A percentile compares a stretch with the other conserved stretches of the same genome.
Evolutionary conservation across 1,140 invertebrate genomes (phyloP).

Genomic region (Saccostrea echinata): DNA sequence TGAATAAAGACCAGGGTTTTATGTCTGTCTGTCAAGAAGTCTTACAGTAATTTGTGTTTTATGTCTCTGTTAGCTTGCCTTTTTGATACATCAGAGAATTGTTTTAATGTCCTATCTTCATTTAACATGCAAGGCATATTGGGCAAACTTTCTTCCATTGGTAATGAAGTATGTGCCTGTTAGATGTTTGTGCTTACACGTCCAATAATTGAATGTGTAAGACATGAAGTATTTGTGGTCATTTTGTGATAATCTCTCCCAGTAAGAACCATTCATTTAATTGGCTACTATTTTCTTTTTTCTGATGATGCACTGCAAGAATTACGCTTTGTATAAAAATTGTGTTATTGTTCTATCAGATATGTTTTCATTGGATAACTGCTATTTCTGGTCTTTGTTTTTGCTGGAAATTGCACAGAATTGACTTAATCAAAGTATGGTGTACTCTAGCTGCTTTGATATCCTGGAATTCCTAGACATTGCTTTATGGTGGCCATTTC

Average conservation of each 20-base stretch:
- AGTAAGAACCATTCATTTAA: too few relatives aligned
- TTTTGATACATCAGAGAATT: not conserved
- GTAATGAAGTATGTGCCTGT: not conserved
- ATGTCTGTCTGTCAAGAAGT: conserved; percentile 26
- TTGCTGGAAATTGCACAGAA: too few relatives aligned
- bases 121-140: conserved; percentile 32
- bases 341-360: not conserved
- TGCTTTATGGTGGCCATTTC: not conserved
- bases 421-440: too few relatives aligned
- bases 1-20: not conserved
- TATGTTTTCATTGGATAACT: too few relatives aligned
- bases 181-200: not conserved
- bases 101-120: conserved; percentile 21
- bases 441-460: not conserved
- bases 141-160: not conserved
- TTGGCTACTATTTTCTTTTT: not conserved
- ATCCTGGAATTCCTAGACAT: not conserved
- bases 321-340: not conserved
- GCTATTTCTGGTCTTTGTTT: too few relatives aligned
- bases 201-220: not conserved
- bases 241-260: not conserved
- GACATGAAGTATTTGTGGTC: not conserved
- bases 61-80: not conserved
- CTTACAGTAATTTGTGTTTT: conserved; percentile 30
- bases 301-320: not conserved